These are phyloP conservation scores for Hyposoter didymator DNA, from an alignment of 2,888 invertebrate genomes.

Conservation along the genomic window DNA sequence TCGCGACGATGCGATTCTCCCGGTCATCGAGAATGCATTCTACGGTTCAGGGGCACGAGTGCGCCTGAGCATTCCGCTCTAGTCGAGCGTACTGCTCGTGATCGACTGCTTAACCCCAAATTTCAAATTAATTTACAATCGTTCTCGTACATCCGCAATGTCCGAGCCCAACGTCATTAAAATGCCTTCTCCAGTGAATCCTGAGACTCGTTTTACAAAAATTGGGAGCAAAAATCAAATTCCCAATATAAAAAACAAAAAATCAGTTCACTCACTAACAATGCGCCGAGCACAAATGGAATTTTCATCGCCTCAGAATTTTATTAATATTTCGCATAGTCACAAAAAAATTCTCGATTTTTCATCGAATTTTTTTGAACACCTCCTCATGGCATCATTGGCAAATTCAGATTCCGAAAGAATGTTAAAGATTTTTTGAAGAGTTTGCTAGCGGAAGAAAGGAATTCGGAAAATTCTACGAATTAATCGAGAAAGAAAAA, in stretches of 20 bases:
- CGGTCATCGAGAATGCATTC: constrained; percentile 46
- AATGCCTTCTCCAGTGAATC: background rate
- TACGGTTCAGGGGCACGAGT: constrained; percentile 63
- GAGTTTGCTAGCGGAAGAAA: background rate
- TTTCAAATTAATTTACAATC: constrained; percentile 47
- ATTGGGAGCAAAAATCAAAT: background rate
- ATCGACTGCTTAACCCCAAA: constrained; percentile 54
- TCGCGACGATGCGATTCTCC: constrained; percentile 60
- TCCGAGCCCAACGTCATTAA: background rate
- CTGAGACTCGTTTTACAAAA: background rate
- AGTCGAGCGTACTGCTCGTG: constrained; percentile 59
- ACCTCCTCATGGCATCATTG: background rate
- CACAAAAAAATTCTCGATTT: background rate
- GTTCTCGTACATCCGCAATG: background rate
- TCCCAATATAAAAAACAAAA: too few relatives aligned
- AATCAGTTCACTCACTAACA: background rate
- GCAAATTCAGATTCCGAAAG: background rate
- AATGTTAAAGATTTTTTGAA: background rate
- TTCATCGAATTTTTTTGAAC: background rate
- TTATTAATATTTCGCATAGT: too few relatives aligned
- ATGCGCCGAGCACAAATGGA: background rate
- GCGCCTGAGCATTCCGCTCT: constrained; percentile 70
- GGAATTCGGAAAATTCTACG: background rate
- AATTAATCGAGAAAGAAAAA: background rate
- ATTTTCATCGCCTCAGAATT: too few relatives aligned